Base-by-base conservation (phyloP, 2,888 invertebrate genomes). In the Galeopsomyia nigrocyanea region DNA sequence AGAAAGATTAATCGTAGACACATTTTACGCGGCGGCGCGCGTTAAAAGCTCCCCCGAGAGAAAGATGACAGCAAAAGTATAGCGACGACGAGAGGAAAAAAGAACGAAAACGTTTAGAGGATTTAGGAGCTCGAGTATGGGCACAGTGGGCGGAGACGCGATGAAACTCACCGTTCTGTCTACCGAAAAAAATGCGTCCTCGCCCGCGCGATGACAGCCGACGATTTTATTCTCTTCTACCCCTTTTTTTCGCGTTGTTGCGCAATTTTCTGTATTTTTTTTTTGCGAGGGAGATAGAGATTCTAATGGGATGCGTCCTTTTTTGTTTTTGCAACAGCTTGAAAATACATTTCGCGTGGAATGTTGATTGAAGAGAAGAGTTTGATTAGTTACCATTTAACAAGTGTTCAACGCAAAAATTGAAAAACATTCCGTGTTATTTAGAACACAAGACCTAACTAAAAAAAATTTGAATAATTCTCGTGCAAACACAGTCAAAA, bases 1-100 rank as follows among this genome's bases (percentile, higher is more conserved):
- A 75, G 69, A 31, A 69, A 75, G 69, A 75, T 72, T 75, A 75
- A 75, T 72, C 69, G 72, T 49, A 71, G 62, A 55, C 50, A 63
- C 60, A 57, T 71, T 70, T 67, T 57, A 73, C 51, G 57, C 61
- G n/a, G n/a, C n/a, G n/a, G n/a, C n/a, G n/a, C 17, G 57, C 53
- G 62, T 65, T n/a, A n/a, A 66, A 69, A 69, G 55, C 56, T 19
- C 61, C 39, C 26, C 46, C 50, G 31, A 46, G 31, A 39, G 50
- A 6, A 14, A 74, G 67, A 68, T 63, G 63, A 74, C 58, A 71
- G 67, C 57, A 51, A 10, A 53, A 21, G 7, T n/a, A n/a, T n/a
- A 26, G 21, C 31, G 53, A 22, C 47, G 60, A 67, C 10, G 21
- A 22, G 26, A 60, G 60, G 22, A 55, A 46, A 47, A 31, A 55